Conservation (phyloP, 1,140 invertebrate genomes). For the Drosophila insularis region DNA sequence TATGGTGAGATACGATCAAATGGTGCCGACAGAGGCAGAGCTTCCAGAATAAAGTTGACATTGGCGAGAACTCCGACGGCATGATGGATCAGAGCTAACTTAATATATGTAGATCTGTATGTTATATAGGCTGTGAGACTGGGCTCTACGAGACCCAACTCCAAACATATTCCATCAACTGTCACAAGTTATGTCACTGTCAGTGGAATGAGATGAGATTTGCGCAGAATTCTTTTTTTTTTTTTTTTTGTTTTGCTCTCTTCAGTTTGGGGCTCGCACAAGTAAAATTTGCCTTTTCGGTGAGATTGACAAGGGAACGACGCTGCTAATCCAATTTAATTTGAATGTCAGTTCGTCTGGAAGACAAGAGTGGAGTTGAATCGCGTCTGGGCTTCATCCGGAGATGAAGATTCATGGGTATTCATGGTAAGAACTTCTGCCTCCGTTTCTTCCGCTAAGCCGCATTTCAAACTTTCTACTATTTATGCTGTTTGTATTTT, state of each 20-base stretch:
- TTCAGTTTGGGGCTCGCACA: constrained; percentile 32
- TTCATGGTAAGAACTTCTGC: constrained; percentile 53
- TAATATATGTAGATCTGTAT: not conserved
- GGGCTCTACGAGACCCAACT: constrained; percentile 52
- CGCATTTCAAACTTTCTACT: constrained; percentile 75
- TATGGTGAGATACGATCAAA: constrained; percentile 63
- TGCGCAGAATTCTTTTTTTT: constrained; percentile 41
- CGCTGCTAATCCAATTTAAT: constrained; percentile 81
- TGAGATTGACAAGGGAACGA: constrained; percentile 80
- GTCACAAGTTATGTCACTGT: constrained; percentile 82
- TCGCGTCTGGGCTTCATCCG: constrained; percentile 30
- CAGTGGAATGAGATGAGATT: constrained; percentile 69
- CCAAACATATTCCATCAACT: constrained; percentile 80
- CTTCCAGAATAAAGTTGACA: constrained; percentile 78
- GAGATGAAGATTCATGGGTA: constrained; percentile 64
- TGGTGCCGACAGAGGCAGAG: constrained; percentile 69
- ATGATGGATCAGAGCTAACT: constrained; percentile 69
- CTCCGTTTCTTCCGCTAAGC: too few species aligned
- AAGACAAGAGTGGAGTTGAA: constrained; percentile 62
- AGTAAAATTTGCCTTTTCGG: constrained; percentile 42
- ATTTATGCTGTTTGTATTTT: constrained; percentile 47
- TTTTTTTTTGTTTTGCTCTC: constrained; percentile 29
- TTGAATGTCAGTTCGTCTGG: constrained; percentile 82
- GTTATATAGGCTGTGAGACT: constrained; percentile 6
- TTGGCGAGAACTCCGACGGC: constrained; percentile 53